Evolutionary conservation across 2,113 vertebrate species (phyloP), one percentile per base, ranked within the genome.

Genomic region (Sebastes fasciatus): DNA sequence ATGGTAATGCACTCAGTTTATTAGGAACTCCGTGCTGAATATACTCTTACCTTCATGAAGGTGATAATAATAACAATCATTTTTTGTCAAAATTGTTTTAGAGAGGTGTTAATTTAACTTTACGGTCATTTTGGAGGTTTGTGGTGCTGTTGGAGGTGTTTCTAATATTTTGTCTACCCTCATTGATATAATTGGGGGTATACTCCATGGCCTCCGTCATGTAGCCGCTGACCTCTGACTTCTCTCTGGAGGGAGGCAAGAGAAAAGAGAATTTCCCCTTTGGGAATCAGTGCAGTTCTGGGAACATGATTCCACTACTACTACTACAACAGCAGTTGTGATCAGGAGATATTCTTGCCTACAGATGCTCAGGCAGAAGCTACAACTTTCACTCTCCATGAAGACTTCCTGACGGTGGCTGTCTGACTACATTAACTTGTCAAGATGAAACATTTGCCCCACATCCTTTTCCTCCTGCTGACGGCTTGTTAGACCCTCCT

Each of bases 381-480:
- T 45, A 12, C 62, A 43, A 19, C 70, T 55, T 7, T 71, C 48
- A 1, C 54, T 54, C 34, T 12, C 8, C 42, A 19, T 13, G 40
- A 67, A 10, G 23, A 49, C 74, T 68, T 77, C 55, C 62, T 67
- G 71, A 63, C 64, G 10, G 54, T 19, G 1, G 76, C 62, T 0
- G 40, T 46, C 77, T 52, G 58, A 77, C 67, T 73, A 0, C 70
- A 71, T 63, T 71, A 82, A 69, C 75, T 73, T 78, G 84, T 86
- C 80, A 49, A 66, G 75, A 89, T 83, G 71, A 74, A 78, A 79
- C 19, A 65, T 84, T 85, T 69, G 61, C 66, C 66, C 74, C 14
- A 26, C 78, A 48, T 82, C 48, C 55, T 51, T 26, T 26, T 52
- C 67, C 57, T 1, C 21, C 58, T 54, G 21, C 23, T 72, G 57